Evolutionary conservation across 53 echinoderm and acorn worm species (phyloP), one percentile per base, ranked within the genome.

Genomic region (Temnopleurus reevesii): DNA sequence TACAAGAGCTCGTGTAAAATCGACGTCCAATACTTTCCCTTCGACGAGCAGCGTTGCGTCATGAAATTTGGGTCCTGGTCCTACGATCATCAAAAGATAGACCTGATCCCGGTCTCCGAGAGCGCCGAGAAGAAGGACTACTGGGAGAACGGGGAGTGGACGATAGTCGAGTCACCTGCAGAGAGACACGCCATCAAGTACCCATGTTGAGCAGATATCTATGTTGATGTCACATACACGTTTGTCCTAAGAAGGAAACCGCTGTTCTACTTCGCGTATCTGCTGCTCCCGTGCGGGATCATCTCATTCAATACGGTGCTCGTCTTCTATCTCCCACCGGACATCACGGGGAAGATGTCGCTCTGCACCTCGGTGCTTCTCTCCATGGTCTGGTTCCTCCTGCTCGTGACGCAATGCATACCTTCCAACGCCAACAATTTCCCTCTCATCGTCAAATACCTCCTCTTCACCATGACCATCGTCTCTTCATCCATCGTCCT

Each of bases 21-120:
- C 41, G 95, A 98, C 76, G 98, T 96, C 46, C 90, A 89, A 29
- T 98, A 94, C 91, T 98, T 95, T 34, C 98, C 98, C 34, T 98
- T 98, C 59, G 98, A 98, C 87, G 98, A 98, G 61, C 98, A 98
- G 83, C 90, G 64, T 23, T 98, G 98, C 86, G 82, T 80, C 71
- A 87, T 98, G 77, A 98, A 98, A 79, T 98, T 98, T 35, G 98
- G 98, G n/a, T 95, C 95, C 4, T 98, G 98, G 98, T 88, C 94
- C 35, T 95, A 98, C 91, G 94, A 94, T 65, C 85, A 80, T 13
- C 88, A 84, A 21, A 89, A 90, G 57, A 86, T 98, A 17, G 95
- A 98, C 89, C 86, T 98, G 23, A 91, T 93, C 59, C 95, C 98
- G 18, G 82, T 91, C 24, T 81, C 61, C 65, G 90, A 89, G 7